These are phyloP conservation scores for Morelia viridis DNA, from an alignment of 2,797 vertebrate species.

Conservation along the genomic window DNA sequence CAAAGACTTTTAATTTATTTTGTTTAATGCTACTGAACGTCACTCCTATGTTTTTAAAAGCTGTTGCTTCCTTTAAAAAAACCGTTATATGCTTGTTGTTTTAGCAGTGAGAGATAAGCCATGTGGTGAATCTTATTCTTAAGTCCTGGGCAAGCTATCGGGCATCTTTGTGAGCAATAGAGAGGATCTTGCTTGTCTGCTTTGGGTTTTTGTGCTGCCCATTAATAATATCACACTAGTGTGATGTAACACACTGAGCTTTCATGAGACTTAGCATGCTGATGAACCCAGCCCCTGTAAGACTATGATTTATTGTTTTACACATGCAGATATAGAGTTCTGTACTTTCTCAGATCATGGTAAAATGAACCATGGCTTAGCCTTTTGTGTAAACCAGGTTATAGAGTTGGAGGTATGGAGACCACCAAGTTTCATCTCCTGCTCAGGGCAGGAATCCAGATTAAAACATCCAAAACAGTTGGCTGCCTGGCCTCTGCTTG, in stretches of 20 bases:
- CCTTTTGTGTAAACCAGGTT: not conserved
- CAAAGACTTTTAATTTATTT: not conserved
- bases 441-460: not conserved
- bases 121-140: not conserved
- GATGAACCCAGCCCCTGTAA: not conserved
- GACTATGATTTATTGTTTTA: not conserved
- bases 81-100: not conserved
- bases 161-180: not conserved
- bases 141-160: not conserved
- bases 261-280: not conserved
- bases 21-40: not conserved
- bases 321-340: not conserved
- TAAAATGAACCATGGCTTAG: not conserved
- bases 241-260: not conserved
- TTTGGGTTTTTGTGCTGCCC: not conserved
- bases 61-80: not conserved
- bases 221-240: not conserved
- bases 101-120: not conserved
- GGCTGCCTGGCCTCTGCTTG: not conserved
- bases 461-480: not conserved
- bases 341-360: not conserved
- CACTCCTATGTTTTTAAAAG: not conserved
- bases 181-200: not conserved
- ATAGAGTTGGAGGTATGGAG: not conserved
- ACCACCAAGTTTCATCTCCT: not conserved